phyloP scores from a whole-genome alignment of 2,888 invertebrate genomes.

The Meta bourneti region DNA sequence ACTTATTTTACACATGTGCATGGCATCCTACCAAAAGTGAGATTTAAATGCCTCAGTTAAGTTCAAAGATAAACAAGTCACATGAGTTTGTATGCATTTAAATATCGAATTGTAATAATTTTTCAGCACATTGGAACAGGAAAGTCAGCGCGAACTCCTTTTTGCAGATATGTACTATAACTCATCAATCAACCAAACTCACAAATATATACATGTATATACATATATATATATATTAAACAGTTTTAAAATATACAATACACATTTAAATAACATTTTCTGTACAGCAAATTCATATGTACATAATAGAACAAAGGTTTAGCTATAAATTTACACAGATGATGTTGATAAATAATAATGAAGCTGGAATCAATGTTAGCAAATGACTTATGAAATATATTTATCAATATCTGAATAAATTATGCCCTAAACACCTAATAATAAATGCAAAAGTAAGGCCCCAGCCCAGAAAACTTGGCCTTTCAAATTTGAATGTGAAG shows the following conservation, averaged over 20 bases:
- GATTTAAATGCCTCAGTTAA: too few relatives aligned
- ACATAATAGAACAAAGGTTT: constrained; percentile 50
- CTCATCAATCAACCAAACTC: constrained; percentile 20
- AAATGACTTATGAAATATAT: constrained; percentile 31
- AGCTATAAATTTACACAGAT: constrained; percentile 64
- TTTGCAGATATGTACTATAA: constrained; percentile 27
- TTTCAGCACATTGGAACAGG: background rate
- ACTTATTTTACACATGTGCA: too few relatives aligned
- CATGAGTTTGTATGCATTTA: too few relatives aligned
- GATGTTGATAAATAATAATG: constrained; percentile 65
- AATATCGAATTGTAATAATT: too few relatives aligned
- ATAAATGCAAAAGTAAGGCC: constrained; percentile 10
- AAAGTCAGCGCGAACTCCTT: background rate
- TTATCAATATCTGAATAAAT: background rate
- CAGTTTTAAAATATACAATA: constrained; percentile 64
- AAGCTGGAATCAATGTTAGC: background rate
- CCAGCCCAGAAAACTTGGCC: background rate
- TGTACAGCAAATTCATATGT: constrained; percentile 56
- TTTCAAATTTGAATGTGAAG: background rate
- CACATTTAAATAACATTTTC: constrained; percentile 72
- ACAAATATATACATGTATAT: constrained; percentile 51
- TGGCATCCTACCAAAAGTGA: too few relatives aligned
- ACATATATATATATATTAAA: constrained; percentile 60
- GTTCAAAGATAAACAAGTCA: too few relatives aligned
- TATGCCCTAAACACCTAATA: background rate